Evolutionary conservation across 2,113 vertebrate species (phyloP).

Genomic region (Chamaetylas fuelleborni): DNA sequence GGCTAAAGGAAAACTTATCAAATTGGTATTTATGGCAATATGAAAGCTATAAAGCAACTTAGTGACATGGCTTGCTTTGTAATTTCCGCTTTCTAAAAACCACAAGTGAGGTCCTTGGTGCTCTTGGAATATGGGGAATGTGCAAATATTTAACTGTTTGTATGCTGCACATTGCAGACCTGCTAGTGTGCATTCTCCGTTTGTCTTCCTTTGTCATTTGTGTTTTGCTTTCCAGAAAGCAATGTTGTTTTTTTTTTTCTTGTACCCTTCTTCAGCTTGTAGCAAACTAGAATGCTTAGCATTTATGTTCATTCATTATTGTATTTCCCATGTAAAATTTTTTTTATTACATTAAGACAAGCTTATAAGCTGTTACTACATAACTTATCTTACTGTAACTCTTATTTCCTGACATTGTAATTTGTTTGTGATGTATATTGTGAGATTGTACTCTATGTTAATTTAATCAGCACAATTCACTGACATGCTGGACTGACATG

Average conservation of each 20-base stretch:
- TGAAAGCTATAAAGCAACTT: slow-evolving; percentile 67
- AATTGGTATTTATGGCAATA: slow-evolving; percentile 58
- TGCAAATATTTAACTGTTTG: slow-evolving; percentile 93
- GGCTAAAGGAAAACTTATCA: slow-evolving; percentile 55
- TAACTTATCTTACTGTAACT: slow-evolving; percentile 95
- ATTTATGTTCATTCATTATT: slow-evolving; percentile 83
- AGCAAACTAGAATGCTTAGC: slow-evolving; percentile 81
- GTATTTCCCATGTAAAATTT: slow-evolving; percentile 85
- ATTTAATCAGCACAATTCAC: slow-evolving; percentile 99
- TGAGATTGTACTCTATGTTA: slow-evolving; percentile 98
- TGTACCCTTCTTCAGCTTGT: slow-evolving; percentile 79
- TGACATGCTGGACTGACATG: slow-evolving; percentile 99
- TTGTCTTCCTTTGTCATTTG: slow-evolving; percentile 80
- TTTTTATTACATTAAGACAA: slow-evolving; percentile 85
- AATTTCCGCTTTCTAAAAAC: slow-evolving; percentile 78
- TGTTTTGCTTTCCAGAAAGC: slow-evolving; percentile 78
- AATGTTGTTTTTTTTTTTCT: slow-evolving; percentile 58
- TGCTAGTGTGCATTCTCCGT: slow-evolving; percentile 79
- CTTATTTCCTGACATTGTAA: slow-evolving; percentile 86
- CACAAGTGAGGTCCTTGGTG: slow-evolving; percentile 79
- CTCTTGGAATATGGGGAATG: slow-evolving; percentile 85
- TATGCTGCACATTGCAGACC: slow-evolving; percentile 82
- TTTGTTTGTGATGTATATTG: slow-evolving; percentile 96
- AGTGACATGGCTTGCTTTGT: slow-evolving; percentile 70
- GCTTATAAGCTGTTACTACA: slow-evolving; percentile 90